Conservation (phyloP, 2,797 vertebrate species). For the Enteromius unitaeniatus region DNA sequence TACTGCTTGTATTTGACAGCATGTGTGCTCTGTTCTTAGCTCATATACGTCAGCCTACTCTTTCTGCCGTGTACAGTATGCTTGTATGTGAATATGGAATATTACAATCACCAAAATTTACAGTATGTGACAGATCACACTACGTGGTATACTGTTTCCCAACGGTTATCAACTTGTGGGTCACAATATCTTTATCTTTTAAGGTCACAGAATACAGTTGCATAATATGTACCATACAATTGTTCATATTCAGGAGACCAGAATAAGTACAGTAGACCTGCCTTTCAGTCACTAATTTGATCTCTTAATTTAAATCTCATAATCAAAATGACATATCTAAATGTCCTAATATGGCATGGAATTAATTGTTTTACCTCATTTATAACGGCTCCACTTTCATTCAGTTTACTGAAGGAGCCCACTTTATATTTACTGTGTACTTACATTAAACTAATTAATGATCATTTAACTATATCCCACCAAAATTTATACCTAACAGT, state of each 20-base stretch:
- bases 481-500: not conserved
- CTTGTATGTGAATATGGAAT: not conserved
- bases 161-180: not conserved
- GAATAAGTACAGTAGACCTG: not conserved
- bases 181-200: not conserved
- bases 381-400: not conserved
- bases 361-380: not conserved
- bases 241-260: not conserved
- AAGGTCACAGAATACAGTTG: not conserved
- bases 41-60: not conserved
- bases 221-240: not conserved
- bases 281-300: not conserved
- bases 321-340: not conserved
- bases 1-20: not conserved
- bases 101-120: not conserved
- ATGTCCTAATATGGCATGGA: not conserved
- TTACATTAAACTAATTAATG: not conserved
- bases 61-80: not conserved
- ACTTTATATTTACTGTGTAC: not conserved
- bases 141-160: not conserved
- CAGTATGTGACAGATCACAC: not conserved
- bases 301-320: not conserved
- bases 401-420: not conserved
- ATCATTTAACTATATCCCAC: not conserved
- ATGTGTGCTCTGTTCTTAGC: not conserved